Evolutionary conservation across 2,888 invertebrate species (phyloP).

Genomic region (Pyrrhosoma nymphula): DNA sequence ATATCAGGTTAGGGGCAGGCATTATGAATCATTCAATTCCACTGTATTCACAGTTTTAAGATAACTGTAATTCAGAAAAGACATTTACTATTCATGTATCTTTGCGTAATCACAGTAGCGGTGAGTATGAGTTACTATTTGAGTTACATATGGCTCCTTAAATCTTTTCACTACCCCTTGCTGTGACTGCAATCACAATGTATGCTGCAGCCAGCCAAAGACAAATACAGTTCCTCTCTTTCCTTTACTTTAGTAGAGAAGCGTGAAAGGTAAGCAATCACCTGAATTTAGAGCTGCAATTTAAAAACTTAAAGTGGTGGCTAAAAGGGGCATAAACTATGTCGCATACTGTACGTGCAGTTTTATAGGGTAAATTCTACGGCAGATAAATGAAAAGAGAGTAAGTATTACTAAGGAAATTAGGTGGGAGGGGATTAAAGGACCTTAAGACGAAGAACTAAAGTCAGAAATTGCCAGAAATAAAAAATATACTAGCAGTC

Average conservation of each 20-base stretch:
- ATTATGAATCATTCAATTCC: neutral
- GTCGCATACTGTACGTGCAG: neutral
- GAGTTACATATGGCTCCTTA: neutral
- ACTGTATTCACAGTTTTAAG: neutral
- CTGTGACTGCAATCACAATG: neutral
- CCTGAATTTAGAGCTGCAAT: neutral
- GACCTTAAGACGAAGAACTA: too few relatives aligned
- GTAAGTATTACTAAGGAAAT: too few relatives aligned
- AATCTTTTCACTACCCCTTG: neutral
- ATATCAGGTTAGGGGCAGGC: neutral
- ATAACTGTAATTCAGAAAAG: neutral
- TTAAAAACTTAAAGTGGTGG: neutral
- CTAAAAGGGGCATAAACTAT: neutral
- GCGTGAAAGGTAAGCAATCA: conserved; percentile 4
- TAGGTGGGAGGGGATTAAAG: too few relatives aligned
- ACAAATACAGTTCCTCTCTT: neutral
- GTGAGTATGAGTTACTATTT: neutral
- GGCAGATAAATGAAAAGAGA: too few relatives aligned
- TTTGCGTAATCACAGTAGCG: neutral
- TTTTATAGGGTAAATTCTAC: neutral
- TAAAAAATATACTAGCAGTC: too few relatives aligned
- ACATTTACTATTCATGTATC: neutral
- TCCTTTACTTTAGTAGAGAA: conserved; percentile 10
- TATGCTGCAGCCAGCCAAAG: neutral
- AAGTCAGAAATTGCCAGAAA: too few relatives aligned